phyloP scores from a whole-genome alignment of 64 coral and sea anemone species.

The Pocillopora damicornis region DNA sequence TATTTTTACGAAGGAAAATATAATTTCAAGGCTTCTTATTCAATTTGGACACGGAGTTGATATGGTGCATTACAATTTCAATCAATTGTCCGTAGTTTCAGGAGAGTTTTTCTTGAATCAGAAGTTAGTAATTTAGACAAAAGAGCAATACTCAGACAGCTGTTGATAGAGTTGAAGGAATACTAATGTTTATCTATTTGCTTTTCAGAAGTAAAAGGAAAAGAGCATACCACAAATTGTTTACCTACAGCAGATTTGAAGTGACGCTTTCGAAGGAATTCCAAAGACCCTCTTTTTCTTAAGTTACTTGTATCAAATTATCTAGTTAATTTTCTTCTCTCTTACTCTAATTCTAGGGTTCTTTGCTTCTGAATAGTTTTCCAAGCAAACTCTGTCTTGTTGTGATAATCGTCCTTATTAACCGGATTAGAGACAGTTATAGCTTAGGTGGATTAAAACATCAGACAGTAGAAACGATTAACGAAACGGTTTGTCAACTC shows the following conservation, averaged over 20 bases:
- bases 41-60: slow-evolving; percentile 1
- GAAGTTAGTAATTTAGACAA: background rate
- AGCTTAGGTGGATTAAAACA: slow-evolving; percentile 1
- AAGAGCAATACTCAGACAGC: background rate
- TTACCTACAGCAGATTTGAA: slow-evolving; percentile 1
- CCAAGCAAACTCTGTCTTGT: background rate
- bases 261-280: background rate
- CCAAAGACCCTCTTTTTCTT: background rate
- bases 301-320: background rate
- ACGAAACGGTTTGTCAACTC: background rate
- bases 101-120: background rate
- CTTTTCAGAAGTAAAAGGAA: background rate
- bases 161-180: slow-evolving; percentile 6
- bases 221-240: background rate
- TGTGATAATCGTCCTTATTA: background rate
- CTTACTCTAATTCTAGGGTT: background rate
- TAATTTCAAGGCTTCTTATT: background rate
- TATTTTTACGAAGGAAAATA: background rate
- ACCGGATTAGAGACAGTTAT: background rate
- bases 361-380: background rate
- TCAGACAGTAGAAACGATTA: background rate
- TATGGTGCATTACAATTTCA: background rate
- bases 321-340: background rate
- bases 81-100: background rate
- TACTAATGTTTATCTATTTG: slow-evolving; percentile 39